Evolutionary conservation across 2,797 vertebrate genomes (phyloP).

Genomic region (Balearica regulorum): DNA sequence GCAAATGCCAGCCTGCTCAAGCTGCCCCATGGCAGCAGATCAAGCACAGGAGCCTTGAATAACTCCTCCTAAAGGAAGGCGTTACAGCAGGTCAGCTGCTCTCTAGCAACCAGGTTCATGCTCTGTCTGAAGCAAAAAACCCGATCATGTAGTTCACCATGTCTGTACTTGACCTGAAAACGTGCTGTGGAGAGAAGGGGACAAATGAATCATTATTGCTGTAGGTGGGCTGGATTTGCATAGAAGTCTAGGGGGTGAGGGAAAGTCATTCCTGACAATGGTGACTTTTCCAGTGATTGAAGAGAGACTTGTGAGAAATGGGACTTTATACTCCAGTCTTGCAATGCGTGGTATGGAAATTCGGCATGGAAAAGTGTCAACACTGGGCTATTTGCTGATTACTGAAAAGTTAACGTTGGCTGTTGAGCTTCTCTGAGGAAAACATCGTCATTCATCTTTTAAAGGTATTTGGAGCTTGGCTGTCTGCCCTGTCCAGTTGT

Average conservation of each 20-base stretch:
- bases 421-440: not conserved
- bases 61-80: not conserved
- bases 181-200: not conserved
- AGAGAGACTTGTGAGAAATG: not conserved
- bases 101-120: not conserved
- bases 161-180: not conserved
- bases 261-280: not conserved
- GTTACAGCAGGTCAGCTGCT: not conserved
- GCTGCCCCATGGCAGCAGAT: not conserved
- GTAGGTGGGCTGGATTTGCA: not conserved
- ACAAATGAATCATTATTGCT: not conserved
- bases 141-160: rapidly evolving
- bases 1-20: not conserved
- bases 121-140: not conserved
- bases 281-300: not conserved
- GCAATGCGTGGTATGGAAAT: not conserved
- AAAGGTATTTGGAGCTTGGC: not conserved
- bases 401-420: not conserved
- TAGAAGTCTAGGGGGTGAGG: not conserved
- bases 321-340: not conserved
- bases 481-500: not conserved
- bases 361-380: not conserved
- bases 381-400: not conserved
- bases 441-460: not conserved
- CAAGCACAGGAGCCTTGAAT: not conserved